These are phyloP conservation scores for Oxyteleia sp. DNA, from an alignment of 2,888 invertebrate genomes.

Conservation along the genomic window DNA sequence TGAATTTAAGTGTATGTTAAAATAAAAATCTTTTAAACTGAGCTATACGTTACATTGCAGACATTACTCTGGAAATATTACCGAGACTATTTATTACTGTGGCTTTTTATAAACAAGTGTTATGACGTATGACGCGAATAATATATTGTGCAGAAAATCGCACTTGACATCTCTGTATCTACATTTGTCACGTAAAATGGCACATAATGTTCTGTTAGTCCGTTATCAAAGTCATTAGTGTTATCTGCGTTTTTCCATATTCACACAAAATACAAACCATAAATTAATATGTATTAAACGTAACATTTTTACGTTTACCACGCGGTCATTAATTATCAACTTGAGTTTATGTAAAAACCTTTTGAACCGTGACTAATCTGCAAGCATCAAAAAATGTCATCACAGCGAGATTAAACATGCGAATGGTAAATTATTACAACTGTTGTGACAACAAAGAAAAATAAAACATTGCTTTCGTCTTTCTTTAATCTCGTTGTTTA, in stretches of 20 bases:
- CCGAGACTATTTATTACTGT: slow-evolving; percentile 41
- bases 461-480: slow-evolving; percentile 28
- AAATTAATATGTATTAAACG: slow-evolving; percentile 55
- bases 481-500: no score
- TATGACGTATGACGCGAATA: slow-evolving; percentile 53
- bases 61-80: slow-evolving; percentile 38
- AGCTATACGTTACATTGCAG: slow-evolving; percentile 1
- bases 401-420: slow-evolving; percentile 21
- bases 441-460: not conserved
- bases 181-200: slow-evolving; percentile 57
- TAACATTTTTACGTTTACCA: slow-evolving; percentile 47
- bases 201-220: slow-evolving; percentile 49
- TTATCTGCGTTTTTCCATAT: slow-evolving; percentile 59
- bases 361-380: slow-evolving; percentile 59
- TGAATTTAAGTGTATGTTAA: slow-evolving; percentile 4
- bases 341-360: slow-evolving; percentile 28
- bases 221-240: slow-evolving; percentile 65
- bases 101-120: slow-evolving; percentile 59
- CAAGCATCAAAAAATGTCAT: slow-evolving; percentile 36
- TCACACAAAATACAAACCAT: slow-evolving; percentile 49
- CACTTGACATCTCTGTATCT: slow-evolving; percentile 55
- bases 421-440: slow-evolving; percentile 17
- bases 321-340: slow-evolving; percentile 40
- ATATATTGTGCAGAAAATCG: slow-evolving; percentile 54
- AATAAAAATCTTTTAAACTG: slow-evolving; percentile 16